Base-by-base conservation (phyloP, 1,140 invertebrate genomes). In the Aphidius ervi region DNA sequence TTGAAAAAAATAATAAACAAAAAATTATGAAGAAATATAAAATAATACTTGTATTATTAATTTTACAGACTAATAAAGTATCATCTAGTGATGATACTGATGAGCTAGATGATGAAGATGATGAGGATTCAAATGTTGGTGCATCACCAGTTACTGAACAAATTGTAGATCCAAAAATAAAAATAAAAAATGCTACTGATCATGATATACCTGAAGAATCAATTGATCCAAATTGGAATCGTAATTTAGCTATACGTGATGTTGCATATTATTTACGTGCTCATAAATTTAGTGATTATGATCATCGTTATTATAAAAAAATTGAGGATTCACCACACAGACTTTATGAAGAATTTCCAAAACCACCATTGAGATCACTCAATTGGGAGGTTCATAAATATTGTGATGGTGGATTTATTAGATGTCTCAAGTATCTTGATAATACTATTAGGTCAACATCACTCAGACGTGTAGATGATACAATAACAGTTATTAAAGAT, bases 211-310 rank as follows among this genome's bases (percentile, higher is more conserved):
- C 58, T 5, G 46, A 59, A n/a, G 61, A 56, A 57, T 10, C 49
- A 5, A 57, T 46, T 8, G 72, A 75, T 48, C 49, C 54, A 0
- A 63, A 56, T 16, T 70, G 71, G 70, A 65, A 74, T 56, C 52
- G 56, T 9, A 71, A 72, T 54, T 68, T 68, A 23, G 74, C 75
- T 6, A 66, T 85, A 16, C 77, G 74, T 64, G 81, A 86, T 62
- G 79, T 86, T 20, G 85, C 82, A 5, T 87, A 84, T 71, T 86
- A 82, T 65, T 72, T 87, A 48, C 74, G 85, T 50, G 73, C 80
- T 20, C 81, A 86, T 63, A 87, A 87, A 73, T 87, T 87, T 64
- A 82, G 81, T 53, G 85, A 85, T 64, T 87, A 81, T 68, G 85
- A 87, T 73, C 76, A 79, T 56, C 74, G 85, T 62, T 78, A 77